Evolutionary conservation across 2,797 vertebrate species (phyloP).

Genomic region (Nasua narica): DNA sequence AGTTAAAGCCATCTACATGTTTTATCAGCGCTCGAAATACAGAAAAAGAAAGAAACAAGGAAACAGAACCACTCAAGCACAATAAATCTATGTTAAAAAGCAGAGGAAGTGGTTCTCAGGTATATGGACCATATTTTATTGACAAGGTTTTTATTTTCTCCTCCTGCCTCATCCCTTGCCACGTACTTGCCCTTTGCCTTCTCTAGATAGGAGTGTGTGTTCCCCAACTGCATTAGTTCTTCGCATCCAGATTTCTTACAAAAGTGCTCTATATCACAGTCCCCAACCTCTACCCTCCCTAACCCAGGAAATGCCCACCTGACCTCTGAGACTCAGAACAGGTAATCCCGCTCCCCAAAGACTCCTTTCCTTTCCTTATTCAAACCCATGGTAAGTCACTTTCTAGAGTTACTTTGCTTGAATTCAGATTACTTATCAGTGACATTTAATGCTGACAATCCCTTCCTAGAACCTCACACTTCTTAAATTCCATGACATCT

Average conservation of each 20-base stretch:
- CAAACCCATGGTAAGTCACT: background rate
- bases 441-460: background rate
- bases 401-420: background rate
- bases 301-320: background rate
- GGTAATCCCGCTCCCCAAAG: background rate
- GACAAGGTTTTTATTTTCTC: conserved; percentile 2
- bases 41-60: background rate
- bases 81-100: conserved; percentile 5
- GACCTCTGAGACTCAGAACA: background rate
- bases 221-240: background rate
- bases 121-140: background rate
- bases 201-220: background rate
- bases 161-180: background rate
- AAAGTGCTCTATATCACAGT: background rate
- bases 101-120: background rate
- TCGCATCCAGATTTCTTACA: background rate
- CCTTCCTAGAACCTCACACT: background rate
- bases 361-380: background rate
- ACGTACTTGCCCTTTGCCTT: conserved; percentile 8
- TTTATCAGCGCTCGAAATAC: background rate
- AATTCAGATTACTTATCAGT: background rate
- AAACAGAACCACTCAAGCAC: background rate
- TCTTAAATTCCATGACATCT: background rate
- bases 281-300: background rate
- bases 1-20: conserved; percentile 22